Evolutionary conservation across 1,140 invertebrate genomes (phyloP).

Genomic region (Dinothrombium tinctorium): DNA sequence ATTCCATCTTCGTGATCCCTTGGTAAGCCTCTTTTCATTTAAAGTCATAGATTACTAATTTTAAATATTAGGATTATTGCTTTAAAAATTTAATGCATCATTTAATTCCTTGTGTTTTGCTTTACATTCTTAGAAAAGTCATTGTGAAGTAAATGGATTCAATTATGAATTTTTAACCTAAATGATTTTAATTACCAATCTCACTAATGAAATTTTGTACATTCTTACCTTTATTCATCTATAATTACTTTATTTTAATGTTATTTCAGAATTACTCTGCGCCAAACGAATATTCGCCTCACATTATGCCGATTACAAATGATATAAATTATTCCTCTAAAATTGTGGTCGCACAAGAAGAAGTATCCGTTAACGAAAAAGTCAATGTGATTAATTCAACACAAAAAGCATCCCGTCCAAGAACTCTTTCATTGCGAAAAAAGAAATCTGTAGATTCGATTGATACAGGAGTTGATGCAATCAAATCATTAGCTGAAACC

Average conservation of each 20-base stretch:
- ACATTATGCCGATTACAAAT: slow-evolving; percentile 1
- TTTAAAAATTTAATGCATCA: no score
- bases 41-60: no score
- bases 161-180: no score
- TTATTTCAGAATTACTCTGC: slow-evolving; percentile 7
- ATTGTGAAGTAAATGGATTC: no score
- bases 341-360: neutral
- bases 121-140: no score
- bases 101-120: no score
- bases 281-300: slow-evolving; percentile 7
- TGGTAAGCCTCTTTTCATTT: no score
- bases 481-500: slow-evolving; percentile 1
- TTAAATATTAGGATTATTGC: no score
- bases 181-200: neutral
- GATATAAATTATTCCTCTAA: neutral
- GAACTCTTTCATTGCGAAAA: neutral
- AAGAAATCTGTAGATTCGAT: neutral
- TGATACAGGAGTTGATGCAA: neutral
- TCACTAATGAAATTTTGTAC: neutral
- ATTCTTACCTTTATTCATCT: neutral
- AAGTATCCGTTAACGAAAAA: neutral
- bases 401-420: neutral
- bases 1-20: slow-evolving; percentile 30
- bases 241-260: neutral
- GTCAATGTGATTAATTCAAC: neutral